Percentiles rank a stretch among this genome's conserved stretches.
Conservation (phyloP, 2,797 vertebrate genomes). For the Chelidonichthys spinosus region DNA sequence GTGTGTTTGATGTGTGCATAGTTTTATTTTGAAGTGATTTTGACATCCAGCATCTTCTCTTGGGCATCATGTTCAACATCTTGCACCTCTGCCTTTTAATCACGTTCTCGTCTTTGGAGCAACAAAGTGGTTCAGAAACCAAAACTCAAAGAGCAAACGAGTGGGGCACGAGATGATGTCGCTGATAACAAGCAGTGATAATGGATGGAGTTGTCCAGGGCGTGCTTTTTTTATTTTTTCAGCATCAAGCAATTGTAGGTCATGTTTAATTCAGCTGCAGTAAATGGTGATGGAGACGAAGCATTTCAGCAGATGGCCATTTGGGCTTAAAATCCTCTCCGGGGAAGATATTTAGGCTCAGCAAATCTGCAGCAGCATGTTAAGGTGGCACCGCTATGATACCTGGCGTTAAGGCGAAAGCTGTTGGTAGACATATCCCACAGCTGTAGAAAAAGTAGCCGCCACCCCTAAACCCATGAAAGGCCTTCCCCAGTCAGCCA, state of each 20-base stretch:
- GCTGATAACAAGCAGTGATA: slow-evolving; percentile 9
- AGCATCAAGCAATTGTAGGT: slow-evolving; percentile 7
- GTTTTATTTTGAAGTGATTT: not conserved
- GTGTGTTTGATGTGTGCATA: not conserved
- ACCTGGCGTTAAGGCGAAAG: slow-evolving; percentile 39
- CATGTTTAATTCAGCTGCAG: slow-evolving; percentile 32
- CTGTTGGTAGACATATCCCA: slow-evolving; percentile 47
- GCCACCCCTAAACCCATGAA: slow-evolving; percentile 71
- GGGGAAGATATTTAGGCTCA: slow-evolving; percentile 45
- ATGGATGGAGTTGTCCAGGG: not conserved
- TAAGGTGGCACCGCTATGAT: slow-evolving; percentile 35
- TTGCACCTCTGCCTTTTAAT: not conserved
- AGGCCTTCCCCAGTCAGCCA: slow-evolving; percentile 63
- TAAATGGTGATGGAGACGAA: slow-evolving; percentile 23
- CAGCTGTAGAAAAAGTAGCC: slow-evolving; percentile 62
- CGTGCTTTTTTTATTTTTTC: not conserved
- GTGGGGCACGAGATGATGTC: not conserved
- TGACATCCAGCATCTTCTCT: not conserved
- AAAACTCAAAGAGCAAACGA: slow-evolving; percentile 5
- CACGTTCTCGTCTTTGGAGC: not conserved
- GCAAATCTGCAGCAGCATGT: slow-evolving; percentile 36
- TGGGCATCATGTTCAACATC: not conserved
- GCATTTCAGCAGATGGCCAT: slow-evolving; percentile 30
- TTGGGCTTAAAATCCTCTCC: slow-evolving; percentile 35
- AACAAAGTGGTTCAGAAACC: not conserved